Evolutionary conservation across 2,113 vertebrate genomes (phyloP).

Genomic region (Pollimyrus isidori): DNA sequence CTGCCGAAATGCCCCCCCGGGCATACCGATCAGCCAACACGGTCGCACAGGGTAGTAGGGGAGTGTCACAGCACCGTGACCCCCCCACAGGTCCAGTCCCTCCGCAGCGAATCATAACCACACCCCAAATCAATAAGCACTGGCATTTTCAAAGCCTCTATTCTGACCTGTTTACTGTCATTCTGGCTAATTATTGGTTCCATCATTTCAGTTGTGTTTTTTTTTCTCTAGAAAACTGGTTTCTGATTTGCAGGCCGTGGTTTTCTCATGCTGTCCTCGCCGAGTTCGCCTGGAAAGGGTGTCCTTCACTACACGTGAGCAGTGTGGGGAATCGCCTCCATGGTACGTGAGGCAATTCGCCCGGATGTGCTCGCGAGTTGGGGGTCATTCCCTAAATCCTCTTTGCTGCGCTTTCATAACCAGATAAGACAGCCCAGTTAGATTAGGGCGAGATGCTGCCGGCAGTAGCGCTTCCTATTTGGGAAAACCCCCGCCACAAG

Average conservation of each 20-base stretch:
- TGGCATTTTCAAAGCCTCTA: neutral
- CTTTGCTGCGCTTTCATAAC: slow-evolving; percentile 59
- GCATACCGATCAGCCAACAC: neutral
- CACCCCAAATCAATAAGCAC: neutral
- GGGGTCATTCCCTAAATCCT: slow-evolving; percentile 57
- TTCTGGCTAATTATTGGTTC: neutral
- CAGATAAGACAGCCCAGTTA: slow-evolving; percentile 46
- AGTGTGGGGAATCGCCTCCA: neutral
- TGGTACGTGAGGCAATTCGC: slow-evolving; percentile 50
- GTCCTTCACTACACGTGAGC: neutral
- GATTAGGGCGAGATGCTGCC: slow-evolving; percentile 26
- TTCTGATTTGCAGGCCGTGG: neutral
- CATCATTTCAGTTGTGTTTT: neutral
- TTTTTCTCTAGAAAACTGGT: neutral
- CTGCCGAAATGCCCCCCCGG: neutral
- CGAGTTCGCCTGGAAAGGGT: neutral
- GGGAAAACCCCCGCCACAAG: slow-evolving; percentile 22
- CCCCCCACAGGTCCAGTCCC: neutral
- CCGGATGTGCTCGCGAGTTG: slow-evolving; percentile 53
- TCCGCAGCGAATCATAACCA: neutral
- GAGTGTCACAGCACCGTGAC: neutral
- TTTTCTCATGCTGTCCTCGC: neutral
- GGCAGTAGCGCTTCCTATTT: slow-evolving; percentile 26
- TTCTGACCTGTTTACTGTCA: neutral
- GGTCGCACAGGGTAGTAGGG: neutral